phyloP scores from a whole-genome alignment of 2,113 vertebrate species.

The Odobenus rosmarus region DNA sequence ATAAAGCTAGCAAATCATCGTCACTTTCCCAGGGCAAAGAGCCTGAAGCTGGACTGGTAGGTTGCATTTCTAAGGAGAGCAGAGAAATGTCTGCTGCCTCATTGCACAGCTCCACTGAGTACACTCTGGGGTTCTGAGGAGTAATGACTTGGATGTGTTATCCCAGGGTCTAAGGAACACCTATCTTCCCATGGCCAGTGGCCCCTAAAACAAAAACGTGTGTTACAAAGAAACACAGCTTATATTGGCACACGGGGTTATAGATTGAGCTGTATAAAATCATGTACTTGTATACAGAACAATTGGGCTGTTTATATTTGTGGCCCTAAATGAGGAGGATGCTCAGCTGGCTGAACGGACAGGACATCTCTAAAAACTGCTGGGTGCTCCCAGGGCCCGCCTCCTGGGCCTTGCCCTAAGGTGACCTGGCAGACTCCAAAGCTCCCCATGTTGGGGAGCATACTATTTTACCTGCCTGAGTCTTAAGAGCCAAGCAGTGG shows the following conservation, averaged over 20 bases:
- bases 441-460: conserved; percentile 62
- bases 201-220: conserved; percentile 2
- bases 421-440: conserved; percentile 46
- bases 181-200: conserved; percentile 15
- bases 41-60: neutral
- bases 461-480: conserved; percentile 62
- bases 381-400: conserved; percentile 14
- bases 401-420: neutral
- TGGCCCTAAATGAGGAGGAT: conserved; percentile 53
- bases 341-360: conserved; percentile 2
- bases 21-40: conserved; percentile 1
- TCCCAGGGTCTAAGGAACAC: neutral
- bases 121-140: neutral
- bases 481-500: conserved; percentile 63
- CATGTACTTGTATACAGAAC: conserved; percentile 38
- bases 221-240: conserved; percentile 54
- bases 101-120: neutral
- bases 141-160: conserved; percentile 8
- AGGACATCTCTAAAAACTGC: conserved; percentile 52
- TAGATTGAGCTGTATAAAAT: conserved; percentile 19
- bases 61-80: neutral
- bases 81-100: conserved; percentile 14
- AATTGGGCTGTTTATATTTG: neutral
- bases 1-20: conserved; percentile 1
- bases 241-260: conserved; percentile 60